These are phyloP conservation scores for Fundulus diaphanus DNA, from an alignment of 2,797 vertebrate genomes.

Conservation along the genomic window DNA sequence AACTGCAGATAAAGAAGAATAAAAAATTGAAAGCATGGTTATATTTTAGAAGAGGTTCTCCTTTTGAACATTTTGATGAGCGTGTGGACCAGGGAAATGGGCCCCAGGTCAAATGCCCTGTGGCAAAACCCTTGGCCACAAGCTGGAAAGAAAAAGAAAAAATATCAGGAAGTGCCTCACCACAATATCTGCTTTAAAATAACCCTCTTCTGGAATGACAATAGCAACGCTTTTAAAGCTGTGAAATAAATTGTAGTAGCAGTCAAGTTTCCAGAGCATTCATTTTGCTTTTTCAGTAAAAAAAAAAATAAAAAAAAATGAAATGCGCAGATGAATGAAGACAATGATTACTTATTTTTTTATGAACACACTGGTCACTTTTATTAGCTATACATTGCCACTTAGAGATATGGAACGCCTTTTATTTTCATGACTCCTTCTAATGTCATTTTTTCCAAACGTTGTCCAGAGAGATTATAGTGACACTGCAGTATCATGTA, in stretches of 20 bases:
- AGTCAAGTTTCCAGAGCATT: background rate
- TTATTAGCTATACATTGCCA: no score
- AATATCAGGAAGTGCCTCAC: conserved; percentile 21
- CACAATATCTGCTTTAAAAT: background rate
- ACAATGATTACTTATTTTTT: background rate
- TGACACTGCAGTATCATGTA: no score
- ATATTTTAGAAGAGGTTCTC: conserved; percentile 43
- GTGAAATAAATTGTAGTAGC: background rate
- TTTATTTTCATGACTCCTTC: no score
- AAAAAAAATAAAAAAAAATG: background rate
- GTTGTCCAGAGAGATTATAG: no score
- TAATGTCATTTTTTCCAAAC: no score
- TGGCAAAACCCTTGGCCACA: conserved; percentile 24
- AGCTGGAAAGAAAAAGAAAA: conserved; percentile 6
- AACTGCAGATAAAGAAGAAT: conserved; percentile 18
- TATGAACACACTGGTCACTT: no score
- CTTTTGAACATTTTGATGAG: conserved; percentile 59
- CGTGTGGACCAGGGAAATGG: conserved; percentile 24
- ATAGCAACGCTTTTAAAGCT: background rate
- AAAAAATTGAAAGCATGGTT: conserved; percentile 27
- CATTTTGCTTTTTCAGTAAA: background rate
- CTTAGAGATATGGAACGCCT: no score
- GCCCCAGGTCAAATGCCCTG: conserved; percentile 24
- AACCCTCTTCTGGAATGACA: background rate
- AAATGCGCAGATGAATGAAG: background rate